These are phyloP conservation scores for Vanessa cardui DNA, from an alignment of 2,888 invertebrate species.

Conservation along the genomic window DNA sequence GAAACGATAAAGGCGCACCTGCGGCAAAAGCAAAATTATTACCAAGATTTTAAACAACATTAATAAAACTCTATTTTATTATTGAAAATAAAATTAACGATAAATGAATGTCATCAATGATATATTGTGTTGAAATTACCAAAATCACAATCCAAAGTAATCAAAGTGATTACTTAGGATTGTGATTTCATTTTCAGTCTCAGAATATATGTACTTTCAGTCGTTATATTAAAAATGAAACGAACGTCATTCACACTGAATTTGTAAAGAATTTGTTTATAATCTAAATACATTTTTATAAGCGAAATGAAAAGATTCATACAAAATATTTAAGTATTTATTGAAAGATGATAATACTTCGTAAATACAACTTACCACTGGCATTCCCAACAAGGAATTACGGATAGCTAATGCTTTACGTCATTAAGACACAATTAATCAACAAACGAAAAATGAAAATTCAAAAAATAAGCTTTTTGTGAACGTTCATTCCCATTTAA, in stretches of 20 bases:
- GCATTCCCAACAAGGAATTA: conserved; percentile 63
- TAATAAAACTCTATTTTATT: background rate
- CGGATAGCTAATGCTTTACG: conserved; percentile 67
- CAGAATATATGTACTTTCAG: no score
- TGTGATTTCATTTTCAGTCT: no score
- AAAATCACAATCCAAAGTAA: no score
- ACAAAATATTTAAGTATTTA: conserved; percentile 5
- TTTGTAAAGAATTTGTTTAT: no score
- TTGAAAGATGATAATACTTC: conserved; percentile 14
- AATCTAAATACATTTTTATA: no score
- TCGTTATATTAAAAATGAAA: no score
- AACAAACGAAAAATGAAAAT: conserved; percentile 55
- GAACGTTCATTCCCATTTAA: conserved; percentile 18
- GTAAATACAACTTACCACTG: conserved; percentile 13
- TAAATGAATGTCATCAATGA: no score
- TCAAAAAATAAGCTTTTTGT: conserved; percentile 27
- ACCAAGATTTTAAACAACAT: conserved; percentile 19
- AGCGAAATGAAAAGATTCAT: background rate
- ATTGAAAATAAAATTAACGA: no score
- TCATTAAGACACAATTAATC: conserved; percentile 79
- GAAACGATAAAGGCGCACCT: conserved; percentile 66
- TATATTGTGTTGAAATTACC: no score
- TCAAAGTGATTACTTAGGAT: no score
- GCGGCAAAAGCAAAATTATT: conserved; percentile 46
- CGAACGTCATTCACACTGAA: no score